Percentiles rank a stretch among this genome's conserved stretches.
phyloP scores from a whole-genome alignment of 2,888 invertebrate genomes.

The Tuta absoluta region DNA sequence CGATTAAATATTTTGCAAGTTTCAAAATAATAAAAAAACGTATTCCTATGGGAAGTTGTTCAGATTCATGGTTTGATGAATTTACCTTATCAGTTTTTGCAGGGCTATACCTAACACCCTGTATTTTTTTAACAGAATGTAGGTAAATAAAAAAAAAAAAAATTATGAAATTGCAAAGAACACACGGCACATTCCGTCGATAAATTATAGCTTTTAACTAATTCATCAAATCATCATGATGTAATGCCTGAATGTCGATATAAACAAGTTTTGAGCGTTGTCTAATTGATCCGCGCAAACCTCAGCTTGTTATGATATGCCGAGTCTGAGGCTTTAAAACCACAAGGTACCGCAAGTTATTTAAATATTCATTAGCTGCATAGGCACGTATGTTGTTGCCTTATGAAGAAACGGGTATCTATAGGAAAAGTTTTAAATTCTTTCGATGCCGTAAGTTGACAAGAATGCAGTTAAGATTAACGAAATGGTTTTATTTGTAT shows the following conservation, averaged over 20 bases:
- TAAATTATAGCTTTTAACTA: slow-evolving; percentile 5
- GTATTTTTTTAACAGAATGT: no score
- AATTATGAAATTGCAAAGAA: background rate
- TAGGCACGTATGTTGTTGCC: background rate
- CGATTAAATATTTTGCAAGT: no score
- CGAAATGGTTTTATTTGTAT: background rate
- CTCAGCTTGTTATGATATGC: background rate
- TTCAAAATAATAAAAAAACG: no score
- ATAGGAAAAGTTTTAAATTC: slow-evolving; percentile 14
- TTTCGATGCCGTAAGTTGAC: background rate
- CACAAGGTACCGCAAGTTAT: slow-evolving; percentile 9
- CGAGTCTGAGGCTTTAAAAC: slow-evolving; percentile 2
- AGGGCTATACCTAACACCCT: no score
- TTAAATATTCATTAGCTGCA: slow-evolving; percentile 17
- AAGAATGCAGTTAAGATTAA: slow-evolving; percentile 8
- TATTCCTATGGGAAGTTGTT: no score
- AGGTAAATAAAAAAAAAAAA: background rate
- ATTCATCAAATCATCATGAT: slow-evolving; percentile 9
- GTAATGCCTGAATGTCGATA: background rate
- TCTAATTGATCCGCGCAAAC: slow-evolving; percentile 6
- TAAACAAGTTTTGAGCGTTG: background rate
- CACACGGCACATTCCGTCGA: background rate
- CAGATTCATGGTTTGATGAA: no score
- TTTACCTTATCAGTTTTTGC: no score
- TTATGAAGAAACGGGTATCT: background rate